Base-by-base conservation (phyloP, 1,140 invertebrate species). In the Spodoptera litura region DNA sequence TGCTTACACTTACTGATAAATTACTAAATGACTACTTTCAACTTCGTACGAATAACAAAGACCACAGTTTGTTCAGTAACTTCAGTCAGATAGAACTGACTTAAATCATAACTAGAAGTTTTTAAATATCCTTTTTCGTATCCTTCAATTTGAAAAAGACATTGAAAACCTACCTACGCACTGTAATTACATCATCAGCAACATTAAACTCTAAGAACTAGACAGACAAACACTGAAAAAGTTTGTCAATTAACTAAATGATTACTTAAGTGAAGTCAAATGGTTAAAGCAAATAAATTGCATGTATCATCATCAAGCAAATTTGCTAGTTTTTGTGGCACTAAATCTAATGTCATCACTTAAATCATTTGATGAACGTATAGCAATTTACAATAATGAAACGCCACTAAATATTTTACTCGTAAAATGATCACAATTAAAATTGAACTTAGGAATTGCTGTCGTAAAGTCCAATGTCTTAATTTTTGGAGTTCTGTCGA, bases 301-400 rank as follows among this genome's bases (percentile, higher is more conserved):
- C 64, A 68, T 51, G 11, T 49, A 27, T 27, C 59, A n/a, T 38
- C 66, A 70, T 53, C 61, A 53, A 68, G n/a, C 44, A 12, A 4
- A 51, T 25, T 68, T 52, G 25, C 15, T 15, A 64, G 31, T 70
- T 70, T 70, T 70, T 70, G 25, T 53, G 25, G 25, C 2, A 31
- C 20, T 52, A 25, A 68, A 68, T 70, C 49, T 52, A 52, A 52
- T 53, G 64, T 52, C 64, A 68, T 68, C 49, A 6, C 20, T 68
- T 27, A 13, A 27, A 52, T 12, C 11, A 51, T 2, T 51, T 68
- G 35, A 44, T 64, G 20, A 27, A 52, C 49, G 64, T 51, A 12
- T 68, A 52, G 49, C 35, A 12, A 52, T 68, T 68, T 25, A 70
- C 15, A 70, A 44, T 53, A 53, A 31, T 20, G 49, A 13, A 70